phyloP scores from a whole-genome alignment of 2,113 vertebrate genomes.

The Oxyura jamaicensis region DNA sequence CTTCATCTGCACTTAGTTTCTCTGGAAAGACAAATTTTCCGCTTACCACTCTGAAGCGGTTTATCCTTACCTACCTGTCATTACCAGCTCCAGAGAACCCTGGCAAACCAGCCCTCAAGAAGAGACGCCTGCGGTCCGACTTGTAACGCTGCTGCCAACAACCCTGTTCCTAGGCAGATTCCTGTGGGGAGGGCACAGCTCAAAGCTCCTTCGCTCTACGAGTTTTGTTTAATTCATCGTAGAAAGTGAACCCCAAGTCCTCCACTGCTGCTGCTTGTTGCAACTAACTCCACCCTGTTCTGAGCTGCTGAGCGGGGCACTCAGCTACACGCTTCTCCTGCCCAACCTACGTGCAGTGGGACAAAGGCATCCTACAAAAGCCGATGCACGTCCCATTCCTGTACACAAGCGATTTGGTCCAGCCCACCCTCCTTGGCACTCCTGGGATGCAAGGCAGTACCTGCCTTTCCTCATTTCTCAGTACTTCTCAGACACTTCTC shows the following conservation, averaged over 20 bases:
- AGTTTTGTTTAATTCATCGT: neutral
- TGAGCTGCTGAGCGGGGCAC: neutral
- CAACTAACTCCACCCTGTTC: neutral
- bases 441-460: neutral
- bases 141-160: neutral
- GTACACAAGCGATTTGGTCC: neutral
- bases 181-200: neutral
- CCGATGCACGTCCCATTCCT: accelerated
- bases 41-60: neutral
- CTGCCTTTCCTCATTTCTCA: neutral
- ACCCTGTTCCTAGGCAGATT: accelerated
- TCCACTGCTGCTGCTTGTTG: neutral
- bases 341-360: neutral
- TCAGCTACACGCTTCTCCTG: neutral
- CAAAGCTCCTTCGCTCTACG: neutral
- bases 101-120: neutral
- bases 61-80: neutral
- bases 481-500: neutral
- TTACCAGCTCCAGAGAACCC: neutral
- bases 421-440: neutral
- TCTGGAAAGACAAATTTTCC: neutral
- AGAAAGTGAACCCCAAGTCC: neutral
- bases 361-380: neutral
- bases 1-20: neutral
- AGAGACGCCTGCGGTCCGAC: neutral